Evolutionary conservation across 2,113 vertebrate species (phyloP).

Genomic region (Ptyas mucosa): DNA sequence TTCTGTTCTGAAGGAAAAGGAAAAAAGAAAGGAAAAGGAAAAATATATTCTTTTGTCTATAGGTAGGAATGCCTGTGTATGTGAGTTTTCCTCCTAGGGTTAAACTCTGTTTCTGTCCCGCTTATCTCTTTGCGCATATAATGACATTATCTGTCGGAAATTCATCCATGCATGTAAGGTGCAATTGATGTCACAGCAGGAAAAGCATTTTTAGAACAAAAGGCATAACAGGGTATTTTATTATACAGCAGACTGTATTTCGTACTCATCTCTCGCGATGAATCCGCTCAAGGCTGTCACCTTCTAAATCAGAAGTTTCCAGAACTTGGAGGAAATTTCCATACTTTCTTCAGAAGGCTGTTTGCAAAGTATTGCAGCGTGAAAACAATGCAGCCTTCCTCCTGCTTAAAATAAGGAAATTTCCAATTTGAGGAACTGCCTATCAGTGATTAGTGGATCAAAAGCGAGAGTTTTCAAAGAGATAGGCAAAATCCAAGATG

Average conservation of each 20-base stretch:
- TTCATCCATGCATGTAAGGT: conserved; percentile 51
- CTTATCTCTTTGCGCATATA: conserved; percentile 59
- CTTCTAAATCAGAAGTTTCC: conserved; percentile 48
- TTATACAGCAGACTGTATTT: conserved; percentile 49
- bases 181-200: conserved; percentile 53
- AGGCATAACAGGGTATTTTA: conserved; percentile 29
- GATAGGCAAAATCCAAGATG: background rate
- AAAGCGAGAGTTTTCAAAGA: background rate
- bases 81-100: conserved; percentile 4
- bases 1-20: background rate
- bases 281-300: conserved; percentile 53
- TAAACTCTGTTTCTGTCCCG: conserved; percentile 16
- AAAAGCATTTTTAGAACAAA: conserved; percentile 49
- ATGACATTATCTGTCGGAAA: conserved; percentile 55
- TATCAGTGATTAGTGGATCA: background rate
- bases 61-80: conserved; percentile 26
- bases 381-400: background rate
- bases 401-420: background rate
- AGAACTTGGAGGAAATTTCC: conserved; percentile 43
- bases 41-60: conserved; percentile 45
- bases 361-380: background rate
- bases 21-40: background rate
- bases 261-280: conserved; percentile 49
- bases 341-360: conserved; percentile 52
- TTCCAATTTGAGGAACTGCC: background rate